Percentiles rank a stretch among this genome's conserved stretches.
Conservation (phyloP, 2,113 vertebrate species). For the Ceratotherium simum region DNA sequence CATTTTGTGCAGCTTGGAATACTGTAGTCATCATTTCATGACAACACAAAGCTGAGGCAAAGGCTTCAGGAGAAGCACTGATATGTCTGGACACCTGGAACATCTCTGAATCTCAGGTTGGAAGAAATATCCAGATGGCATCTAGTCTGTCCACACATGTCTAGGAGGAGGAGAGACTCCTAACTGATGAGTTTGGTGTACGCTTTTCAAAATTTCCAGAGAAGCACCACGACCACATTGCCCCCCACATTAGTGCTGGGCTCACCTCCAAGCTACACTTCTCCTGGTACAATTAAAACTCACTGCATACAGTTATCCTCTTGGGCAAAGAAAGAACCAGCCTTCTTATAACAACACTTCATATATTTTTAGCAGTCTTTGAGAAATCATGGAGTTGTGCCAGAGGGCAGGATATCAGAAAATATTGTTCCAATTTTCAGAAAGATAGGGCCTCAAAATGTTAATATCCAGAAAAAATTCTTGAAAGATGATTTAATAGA, state of each 20-base stretch:
- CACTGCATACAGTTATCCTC: background rate
- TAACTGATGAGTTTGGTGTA: background rate
- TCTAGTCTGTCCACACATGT: background rate
- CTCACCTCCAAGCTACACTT: background rate
- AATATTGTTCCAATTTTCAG: background rate
- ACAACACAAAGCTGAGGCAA: constrained; percentile 45
- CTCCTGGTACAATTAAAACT: background rate
- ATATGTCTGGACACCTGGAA: background rate
- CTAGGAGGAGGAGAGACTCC: background rate
- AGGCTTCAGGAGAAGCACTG: constrained; percentile 61
- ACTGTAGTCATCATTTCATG: constrained; percentile 65
- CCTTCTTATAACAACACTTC: background rate
- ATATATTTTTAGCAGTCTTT: background rate
- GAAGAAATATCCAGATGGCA: background rate
- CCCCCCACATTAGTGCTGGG: background rate
- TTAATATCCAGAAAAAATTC: background rate
- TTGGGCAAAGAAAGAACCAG: background rate
- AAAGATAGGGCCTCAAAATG: background rate
- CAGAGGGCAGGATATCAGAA: background rate
- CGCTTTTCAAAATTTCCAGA: background rate
- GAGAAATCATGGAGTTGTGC: background rate
- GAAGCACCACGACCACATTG: background rate
- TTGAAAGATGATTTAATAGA: constrained; percentile 26
- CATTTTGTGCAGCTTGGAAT: constrained; percentile 52
- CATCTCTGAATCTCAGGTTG: constrained; percentile 14